Conservation (phyloP, 2,888 invertebrate species). For the Eristalis intricaria region DNA sequence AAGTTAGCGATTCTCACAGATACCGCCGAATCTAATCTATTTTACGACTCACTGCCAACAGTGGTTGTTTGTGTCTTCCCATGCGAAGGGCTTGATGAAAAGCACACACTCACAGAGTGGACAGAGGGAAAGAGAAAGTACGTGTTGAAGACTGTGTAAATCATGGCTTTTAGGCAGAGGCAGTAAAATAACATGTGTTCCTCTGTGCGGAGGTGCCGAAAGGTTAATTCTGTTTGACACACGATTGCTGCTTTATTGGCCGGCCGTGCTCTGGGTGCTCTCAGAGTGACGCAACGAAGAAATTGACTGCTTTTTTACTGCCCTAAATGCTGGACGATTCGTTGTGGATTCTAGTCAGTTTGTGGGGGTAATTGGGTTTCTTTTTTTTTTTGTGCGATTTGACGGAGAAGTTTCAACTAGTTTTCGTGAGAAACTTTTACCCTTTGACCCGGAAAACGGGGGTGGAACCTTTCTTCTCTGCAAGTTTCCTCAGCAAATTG, state of each 20-base stretch:
- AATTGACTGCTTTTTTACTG: background rate
- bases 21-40: slow-evolving; percentile 23
- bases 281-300: background rate
- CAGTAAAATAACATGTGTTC: background rate
- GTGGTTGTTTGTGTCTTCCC: background rate
- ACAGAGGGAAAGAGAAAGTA: background rate
- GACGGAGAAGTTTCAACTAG: background rate
- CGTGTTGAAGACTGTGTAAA: background rate
- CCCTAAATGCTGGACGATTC: background rate
- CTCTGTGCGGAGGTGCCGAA: background rate
- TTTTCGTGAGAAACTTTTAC: background rate
- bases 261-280: background rate
- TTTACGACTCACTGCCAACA: slow-evolving; percentile 7
- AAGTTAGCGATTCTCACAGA: slow-evolving; percentile 7
- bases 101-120: background rate
- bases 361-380: background rate
- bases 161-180: background rate
- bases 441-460: background rate
- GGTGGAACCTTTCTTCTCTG: background rate
- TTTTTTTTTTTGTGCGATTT: background rate
- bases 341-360: background rate
- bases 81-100: background rate
- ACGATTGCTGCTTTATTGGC: background rate
- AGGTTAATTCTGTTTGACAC: background rate
- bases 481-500: background rate